phyloP scores from a whole-genome alignment of 2,888 invertebrate genomes.

The Galerucella nymphaeae region DNA sequence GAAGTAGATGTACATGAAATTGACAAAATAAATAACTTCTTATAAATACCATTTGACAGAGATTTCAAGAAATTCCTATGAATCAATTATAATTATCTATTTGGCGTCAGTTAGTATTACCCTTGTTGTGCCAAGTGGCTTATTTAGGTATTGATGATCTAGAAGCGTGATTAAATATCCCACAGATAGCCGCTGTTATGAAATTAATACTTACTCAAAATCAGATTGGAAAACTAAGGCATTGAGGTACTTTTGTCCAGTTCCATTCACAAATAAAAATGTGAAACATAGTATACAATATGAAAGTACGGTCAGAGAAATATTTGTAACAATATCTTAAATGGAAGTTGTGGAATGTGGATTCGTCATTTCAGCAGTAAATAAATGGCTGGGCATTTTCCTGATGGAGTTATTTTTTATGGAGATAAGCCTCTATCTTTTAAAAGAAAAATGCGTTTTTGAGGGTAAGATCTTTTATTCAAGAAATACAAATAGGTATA shows the following conservation, averaged over 20 bases:
- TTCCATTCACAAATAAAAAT: slow-evolving; percentile 29
- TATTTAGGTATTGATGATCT: too few relatives aligned
- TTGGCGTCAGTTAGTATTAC: too few relatives aligned
- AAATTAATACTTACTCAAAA: slow-evolving; percentile 34
- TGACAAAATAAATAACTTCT: neutral
- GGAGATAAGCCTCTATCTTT: slow-evolving; percentile 25
- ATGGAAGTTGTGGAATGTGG: slow-evolving; percentile 32
- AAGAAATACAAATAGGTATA: neutral
- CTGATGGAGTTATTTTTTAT: slow-evolving; percentile 35
- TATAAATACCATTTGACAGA: too few relatives aligned
- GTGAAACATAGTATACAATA: slow-evolving; percentile 35
- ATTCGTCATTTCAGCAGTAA: slow-evolving; percentile 32
- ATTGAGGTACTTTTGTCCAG: slow-evolving; percentile 39
- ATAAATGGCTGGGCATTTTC: slow-evolving; percentile 37
- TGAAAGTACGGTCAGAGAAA: slow-evolving; percentile 25
- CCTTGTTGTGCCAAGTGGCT: too few relatives aligned
- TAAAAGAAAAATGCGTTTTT: slow-evolving; percentile 40
- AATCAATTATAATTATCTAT: too few relatives aligned
- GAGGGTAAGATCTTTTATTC: slow-evolving; percentile 25
- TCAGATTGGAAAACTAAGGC: slow-evolving; percentile 35
- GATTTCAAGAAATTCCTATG: too few relatives aligned
- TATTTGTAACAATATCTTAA: slow-evolving; percentile 22
- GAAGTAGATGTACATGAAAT: neutral
- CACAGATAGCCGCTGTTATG: slow-evolving; percentile 17
- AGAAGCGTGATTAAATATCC: too few relatives aligned